Evolutionary conservation across 2,113 vertebrate species (phyloP).

Genomic region (Myiagra hebetior): DNA sequence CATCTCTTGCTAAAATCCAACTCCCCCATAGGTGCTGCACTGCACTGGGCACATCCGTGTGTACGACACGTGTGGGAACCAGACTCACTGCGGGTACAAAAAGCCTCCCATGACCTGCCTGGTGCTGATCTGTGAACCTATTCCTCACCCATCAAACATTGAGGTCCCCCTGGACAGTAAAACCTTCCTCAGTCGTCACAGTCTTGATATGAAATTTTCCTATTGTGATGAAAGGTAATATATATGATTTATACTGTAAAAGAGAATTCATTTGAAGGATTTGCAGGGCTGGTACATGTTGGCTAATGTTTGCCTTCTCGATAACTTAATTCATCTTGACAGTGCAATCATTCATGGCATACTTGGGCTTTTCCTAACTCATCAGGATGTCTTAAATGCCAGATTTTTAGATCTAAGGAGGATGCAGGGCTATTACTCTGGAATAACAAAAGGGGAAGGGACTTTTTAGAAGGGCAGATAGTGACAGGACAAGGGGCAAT

Average conservation of each 20-base stretch:
- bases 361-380: neutral
- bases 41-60: conserved; percentile 90
- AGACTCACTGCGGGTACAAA: conserved; percentile 79
- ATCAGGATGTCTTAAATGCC: neutral
- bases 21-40: conserved; percentile 83
- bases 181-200: conserved; percentile 98
- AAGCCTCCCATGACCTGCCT: conserved; percentile 87
- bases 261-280: neutral
- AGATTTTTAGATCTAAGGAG: neutral
- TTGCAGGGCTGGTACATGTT: neutral
- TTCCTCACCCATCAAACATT: conserved; percentile 96
- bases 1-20: neutral
- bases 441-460: neutral
- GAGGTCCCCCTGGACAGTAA: conserved; percentile 96
- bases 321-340: neutral
- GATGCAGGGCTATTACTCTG: neutral
- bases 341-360: neutral
- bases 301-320: neutral
- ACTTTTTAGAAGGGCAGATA: neutral
- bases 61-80: conserved; percentile 74
- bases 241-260: neutral
- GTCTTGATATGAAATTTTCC: conserved; percentile 98
- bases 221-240: conserved; percentile 96
- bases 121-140: conserved; percentile 95
- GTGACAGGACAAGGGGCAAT: neutral